Base-by-base conservation (phyloP, 2,113 vertebrate species). In the Cyphotilapia sp. region DNA sequence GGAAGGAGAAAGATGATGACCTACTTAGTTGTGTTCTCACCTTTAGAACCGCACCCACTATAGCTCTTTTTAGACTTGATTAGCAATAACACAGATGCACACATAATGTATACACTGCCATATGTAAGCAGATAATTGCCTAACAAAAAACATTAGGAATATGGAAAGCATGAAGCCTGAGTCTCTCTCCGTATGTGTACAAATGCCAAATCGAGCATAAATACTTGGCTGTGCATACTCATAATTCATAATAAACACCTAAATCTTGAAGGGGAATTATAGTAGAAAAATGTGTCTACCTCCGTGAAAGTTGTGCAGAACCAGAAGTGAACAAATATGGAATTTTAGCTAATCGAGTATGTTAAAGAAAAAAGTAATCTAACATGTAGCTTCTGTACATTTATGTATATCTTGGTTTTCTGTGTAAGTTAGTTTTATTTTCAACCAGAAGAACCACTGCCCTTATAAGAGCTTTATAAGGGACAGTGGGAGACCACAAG, bases 11-110 rank as follows among this genome's bases (percentile, higher is more conserved):
- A 47, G 14, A 82, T 80, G 80, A 83, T 95, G 92, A 93, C 92
- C 91, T 93, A 92, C 63, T 94, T 94, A 92, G 63, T 91, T 81
- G 88, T 91, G 83, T 90, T 93, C 61, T 88, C 74, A 87, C 89
- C 88, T 89, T 90, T 59, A 86, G 80, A 93, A 89, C 80, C 87
- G 45, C 82, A 92, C 88, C 91, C 89, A 87, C 90, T 88, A 85
- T 85, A 89, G 92, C 80, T 84, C 78, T 84, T 80, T 93, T 89
- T 85, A 87, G 85, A 87, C 76, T 83, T 88, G 83, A 92, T 87
- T 92, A 87, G 85, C 84, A 84, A 16, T 61, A 85, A 80, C 63
- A 35, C 51, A 66, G 57, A 80, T 9, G n/a, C 82, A 42, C 31
- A 27, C 19, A 22, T 29, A 29, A 24, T 6, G 16, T 31, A 51